A percentile compares a stretch with the other conserved stretches of the same genome.
These are phyloP conservation scores for Ashinkailepas kermadecensis DNA, from an alignment of 2,888 invertebrate genomes.

Conservation along the genomic window DNA sequence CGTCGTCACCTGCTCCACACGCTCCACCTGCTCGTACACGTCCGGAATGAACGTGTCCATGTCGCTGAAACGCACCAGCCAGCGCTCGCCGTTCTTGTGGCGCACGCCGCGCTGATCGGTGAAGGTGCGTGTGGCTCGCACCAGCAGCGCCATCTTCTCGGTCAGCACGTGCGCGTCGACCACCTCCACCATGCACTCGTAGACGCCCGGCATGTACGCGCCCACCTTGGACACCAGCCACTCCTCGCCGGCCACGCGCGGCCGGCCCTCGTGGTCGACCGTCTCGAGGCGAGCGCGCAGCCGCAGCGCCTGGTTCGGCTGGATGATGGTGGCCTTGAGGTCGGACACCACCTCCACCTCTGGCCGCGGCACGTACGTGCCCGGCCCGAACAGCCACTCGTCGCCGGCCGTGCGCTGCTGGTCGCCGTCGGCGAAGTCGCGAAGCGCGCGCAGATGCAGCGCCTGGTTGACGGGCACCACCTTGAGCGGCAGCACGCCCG, in stretches of 20 bases:
- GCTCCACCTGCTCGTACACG: conserved; percentile 46
- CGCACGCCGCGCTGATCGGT: conserved; percentile 43
- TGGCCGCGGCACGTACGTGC: conserved; percentile 46
- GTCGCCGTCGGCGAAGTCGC: conserved; percentile 44
- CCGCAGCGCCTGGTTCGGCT: conserved; percentile 46
- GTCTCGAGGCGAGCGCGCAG: conserved; percentile 45
- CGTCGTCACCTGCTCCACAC: conserved; percentile 44
- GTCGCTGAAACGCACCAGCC: conserved; percentile 45
- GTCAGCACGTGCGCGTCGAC: conserved; percentile 47
- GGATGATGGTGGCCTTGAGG: conserved; percentile 44
- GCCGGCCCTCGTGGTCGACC: conserved; percentile 39
- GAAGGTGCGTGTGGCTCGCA: conserved; percentile 44
- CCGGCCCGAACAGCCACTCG: conserved; percentile 47
- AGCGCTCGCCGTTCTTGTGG: conserved; percentile 48
- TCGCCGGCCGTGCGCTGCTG: conserved; percentile 44
- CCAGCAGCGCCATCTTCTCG: conserved; percentile 44
- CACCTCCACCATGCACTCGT: conserved; percentile 46
- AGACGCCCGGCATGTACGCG: conserved; percentile 48
- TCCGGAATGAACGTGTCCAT: conserved; percentile 48
- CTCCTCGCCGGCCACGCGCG: conserved; percentile 43
- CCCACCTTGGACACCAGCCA: conserved; percentile 46
- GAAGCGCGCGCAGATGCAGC: conserved; percentile 42
- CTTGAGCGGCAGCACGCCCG: conserved; percentile 36
- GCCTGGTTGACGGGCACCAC: conserved; percentile 46
- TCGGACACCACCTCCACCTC: conserved; percentile 45